These are phyloP conservation scores for Chelonus formosanus DNA, from an alignment of 2,888 invertebrate species.

Conservation along the genomic window DNA sequence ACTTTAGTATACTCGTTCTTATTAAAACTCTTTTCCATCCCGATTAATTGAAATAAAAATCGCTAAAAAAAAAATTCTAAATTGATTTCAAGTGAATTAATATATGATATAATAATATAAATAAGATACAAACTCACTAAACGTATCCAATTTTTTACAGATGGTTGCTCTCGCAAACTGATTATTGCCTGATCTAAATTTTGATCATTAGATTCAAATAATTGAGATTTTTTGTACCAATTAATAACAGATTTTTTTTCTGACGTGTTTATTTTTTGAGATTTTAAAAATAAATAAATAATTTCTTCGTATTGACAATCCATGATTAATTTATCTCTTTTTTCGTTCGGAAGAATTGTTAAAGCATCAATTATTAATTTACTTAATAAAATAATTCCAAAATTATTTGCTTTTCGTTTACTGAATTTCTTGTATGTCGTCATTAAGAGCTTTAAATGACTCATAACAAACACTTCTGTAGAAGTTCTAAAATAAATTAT, in stretches of 20 bases:
- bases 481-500: slow-evolving; percentile 10
- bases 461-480: slow-evolving; percentile 45
- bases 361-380: slow-evolving; percentile 50
- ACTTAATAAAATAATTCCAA: slow-evolving; percentile 49
- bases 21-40: too few species aligned
- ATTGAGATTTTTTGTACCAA: slow-evolving; percentile 29
- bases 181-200: slow-evolving; percentile 31
- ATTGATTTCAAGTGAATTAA: background rate
- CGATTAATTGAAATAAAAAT: background rate
- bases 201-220: slow-evolving; percentile 6
- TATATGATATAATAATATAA: background rate
- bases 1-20: too few species aligned
- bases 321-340: slow-evolving; percentile 42
- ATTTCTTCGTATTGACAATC: slow-evolving; percentile 33
- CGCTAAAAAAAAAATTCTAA: slow-evolving; percentile 4
- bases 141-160: slow-evolving; percentile 47
- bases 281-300: slow-evolving; percentile 33
- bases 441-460: slow-evolving; percentile 52
- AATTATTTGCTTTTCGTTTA: slow-evolving; percentile 43
- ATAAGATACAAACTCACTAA: slow-evolving; percentile 45
- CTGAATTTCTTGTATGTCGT: slow-evolving; percentile 46
- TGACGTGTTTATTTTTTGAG: slow-evolving; percentile 39
- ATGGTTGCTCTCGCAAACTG: slow-evolving; percentile 23
- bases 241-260: slow-evolving; percentile 32
- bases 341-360: slow-evolving; percentile 33